phyloP scores from a whole-genome alignment of 2,888 invertebrate species.

The Luffia ferchaultella region DNA sequence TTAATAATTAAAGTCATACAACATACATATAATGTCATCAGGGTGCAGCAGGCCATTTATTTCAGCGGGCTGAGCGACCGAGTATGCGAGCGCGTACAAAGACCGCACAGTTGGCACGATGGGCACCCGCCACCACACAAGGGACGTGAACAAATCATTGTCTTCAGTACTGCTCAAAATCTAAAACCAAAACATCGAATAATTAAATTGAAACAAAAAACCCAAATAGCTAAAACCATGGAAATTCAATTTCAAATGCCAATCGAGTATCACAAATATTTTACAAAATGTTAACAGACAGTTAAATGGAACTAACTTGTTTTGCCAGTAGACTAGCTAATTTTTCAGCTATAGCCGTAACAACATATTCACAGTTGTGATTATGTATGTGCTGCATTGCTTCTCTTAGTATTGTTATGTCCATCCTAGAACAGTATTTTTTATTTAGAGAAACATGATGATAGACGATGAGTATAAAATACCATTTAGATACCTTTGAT shows the following conservation, averaged over 20 bases:
- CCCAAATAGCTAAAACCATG: too few relatives aligned
- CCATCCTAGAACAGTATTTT: slow-evolving; percentile 38
- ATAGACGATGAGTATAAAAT: slow-evolving; percentile 3
- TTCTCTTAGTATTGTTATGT: slow-evolving; percentile 76
- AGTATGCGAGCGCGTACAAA: slow-evolving; percentile 44
- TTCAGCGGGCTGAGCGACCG: slow-evolving; percentile 42
- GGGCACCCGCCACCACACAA: slow-evolving; percentile 55
- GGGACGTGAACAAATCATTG: slow-evolving; percentile 40
- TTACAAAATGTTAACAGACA: too few relatives aligned
- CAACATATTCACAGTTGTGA: slow-evolving; percentile 82
- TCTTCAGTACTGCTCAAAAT: slow-evolving; percentile 45
- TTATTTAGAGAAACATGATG: slow-evolving; percentile 1
- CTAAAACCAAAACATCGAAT: slow-evolving; percentile 20
- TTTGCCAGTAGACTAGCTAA: slow-evolving; percentile 83
- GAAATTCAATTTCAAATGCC: too few relatives aligned
- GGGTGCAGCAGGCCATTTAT: slow-evolving; percentile 61
- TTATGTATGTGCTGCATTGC: slow-evolving; percentile 86
- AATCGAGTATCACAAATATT: too few relatives aligned
- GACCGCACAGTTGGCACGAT: slow-evolving; percentile 51
- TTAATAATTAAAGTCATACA: too few relatives aligned
- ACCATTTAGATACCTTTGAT: slow-evolving; percentile 35
- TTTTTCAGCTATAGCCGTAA: slow-evolving; percentile 84
- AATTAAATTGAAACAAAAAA: neutral
- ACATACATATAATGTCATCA: slow-evolving; percentile 69
- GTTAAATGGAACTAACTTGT: slow-evolving; percentile 69